Conservation (phyloP, 2,113 vertebrate genomes). For the Speoplatyrhinus poulsoni region DNA sequence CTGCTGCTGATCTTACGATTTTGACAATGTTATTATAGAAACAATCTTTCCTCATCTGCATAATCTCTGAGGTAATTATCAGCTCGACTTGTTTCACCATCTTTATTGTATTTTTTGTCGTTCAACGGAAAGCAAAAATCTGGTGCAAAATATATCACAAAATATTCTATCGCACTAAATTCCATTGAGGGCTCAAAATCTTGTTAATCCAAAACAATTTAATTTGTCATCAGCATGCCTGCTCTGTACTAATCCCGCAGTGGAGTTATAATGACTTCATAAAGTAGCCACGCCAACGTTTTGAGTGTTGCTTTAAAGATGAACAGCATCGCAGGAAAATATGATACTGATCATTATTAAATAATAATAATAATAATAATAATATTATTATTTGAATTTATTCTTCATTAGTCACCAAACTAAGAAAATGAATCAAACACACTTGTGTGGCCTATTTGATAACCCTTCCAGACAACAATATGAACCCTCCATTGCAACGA, state of each 20-base stretch:
- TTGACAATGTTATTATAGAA: constrained; percentile 68
- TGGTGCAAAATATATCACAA: constrained; percentile 64
- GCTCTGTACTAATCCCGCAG: constrained; percentile 50
- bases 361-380: no score
- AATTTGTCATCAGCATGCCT: constrained; percentile 66
- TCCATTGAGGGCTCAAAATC: constrained; percentile 74
- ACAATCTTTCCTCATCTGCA: constrained; percentile 71
- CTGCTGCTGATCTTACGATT: constrained; percentile 62
- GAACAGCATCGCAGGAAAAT: not conserved
- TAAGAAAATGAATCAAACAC: not conserved
- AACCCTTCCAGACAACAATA: not conserved
- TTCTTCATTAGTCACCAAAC: not conserved
- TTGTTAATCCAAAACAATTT: constrained; percentile 77
- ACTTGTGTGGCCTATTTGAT: not conserved
- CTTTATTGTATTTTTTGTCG: constrained; percentile 58
- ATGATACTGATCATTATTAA: no score
- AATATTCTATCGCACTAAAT: constrained; percentile 72
- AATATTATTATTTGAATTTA: no score
- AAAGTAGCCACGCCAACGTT: not conserved
- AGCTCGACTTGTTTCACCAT: constrained; percentile 75
- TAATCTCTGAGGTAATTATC: constrained; percentile 78
- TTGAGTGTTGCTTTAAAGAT: no score
- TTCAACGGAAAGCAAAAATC: constrained; percentile 54
- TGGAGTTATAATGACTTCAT: constrained; percentile 16
- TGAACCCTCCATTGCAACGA: no score